These are phyloP conservation scores for Varecia variegata DNA, from an alignment of 2,797 vertebrate species.

Conservation along the genomic window DNA sequence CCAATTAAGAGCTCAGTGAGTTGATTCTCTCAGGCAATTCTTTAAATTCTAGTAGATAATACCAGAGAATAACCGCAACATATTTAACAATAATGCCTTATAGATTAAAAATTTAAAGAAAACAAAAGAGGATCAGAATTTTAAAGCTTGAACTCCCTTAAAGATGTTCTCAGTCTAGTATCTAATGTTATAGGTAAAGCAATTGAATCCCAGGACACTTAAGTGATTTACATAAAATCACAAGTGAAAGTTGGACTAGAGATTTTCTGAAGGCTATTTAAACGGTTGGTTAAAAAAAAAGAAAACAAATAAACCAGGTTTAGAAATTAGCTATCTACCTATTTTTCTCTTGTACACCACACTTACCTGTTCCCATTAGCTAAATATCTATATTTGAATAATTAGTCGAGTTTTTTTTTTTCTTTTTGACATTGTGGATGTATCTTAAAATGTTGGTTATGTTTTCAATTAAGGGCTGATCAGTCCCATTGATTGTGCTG, in stretches of 20 bases:
- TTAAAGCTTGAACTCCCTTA: background rate
- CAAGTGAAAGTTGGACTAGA: background rate
- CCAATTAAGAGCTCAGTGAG: background rate
- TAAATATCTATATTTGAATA: background rate
- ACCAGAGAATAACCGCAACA: background rate
- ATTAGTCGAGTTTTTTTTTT: background rate
- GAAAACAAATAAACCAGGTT: background rate
- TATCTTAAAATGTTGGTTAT: background rate
- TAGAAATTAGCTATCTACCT: background rate
- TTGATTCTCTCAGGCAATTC: background rate
- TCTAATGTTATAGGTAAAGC: background rate
- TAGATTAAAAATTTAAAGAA: background rate
- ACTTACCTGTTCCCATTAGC: background rate
- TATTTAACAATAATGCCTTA: background rate
- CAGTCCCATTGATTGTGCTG: background rate
- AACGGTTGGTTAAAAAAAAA: background rate
- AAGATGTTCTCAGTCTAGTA: background rate
- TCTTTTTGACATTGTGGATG: background rate
- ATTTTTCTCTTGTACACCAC: background rate
- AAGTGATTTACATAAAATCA: background rate
- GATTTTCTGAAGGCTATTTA: background rate
- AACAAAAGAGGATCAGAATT: background rate
- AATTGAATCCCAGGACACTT: background rate
- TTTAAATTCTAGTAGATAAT: background rate
- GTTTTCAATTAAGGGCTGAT: background rate